Percentiles rank a stretch among this genome's conserved stretches.
These are phyloP conservation scores for Leucoraja ocellata DNA, from an alignment of 2,797 vertebrate species.

Conservation along the genomic window DNA sequence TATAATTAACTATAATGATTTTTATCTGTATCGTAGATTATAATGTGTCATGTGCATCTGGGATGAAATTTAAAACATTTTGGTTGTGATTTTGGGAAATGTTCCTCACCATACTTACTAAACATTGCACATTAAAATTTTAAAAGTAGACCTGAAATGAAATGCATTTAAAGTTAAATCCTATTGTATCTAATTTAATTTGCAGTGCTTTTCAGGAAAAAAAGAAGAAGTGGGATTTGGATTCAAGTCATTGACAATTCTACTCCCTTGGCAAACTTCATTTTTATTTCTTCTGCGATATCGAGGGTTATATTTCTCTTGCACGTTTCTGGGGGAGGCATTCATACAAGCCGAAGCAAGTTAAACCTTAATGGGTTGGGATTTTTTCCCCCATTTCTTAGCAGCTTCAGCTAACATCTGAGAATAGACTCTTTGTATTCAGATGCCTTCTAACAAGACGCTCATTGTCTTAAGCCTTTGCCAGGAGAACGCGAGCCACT, in stretches of 20 bases:
- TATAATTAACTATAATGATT: neutral
- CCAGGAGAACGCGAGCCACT: conserved; percentile 54
- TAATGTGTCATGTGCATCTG: neutral
- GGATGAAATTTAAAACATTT: neutral
- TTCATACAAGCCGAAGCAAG: conserved; percentile 44
- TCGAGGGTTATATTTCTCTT: conserved; percentile 41
- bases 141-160: neutral
- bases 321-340: conserved; percentile 39
- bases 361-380: conserved; percentile 48
- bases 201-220: neutral
- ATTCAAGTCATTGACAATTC: neutral
- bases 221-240: neutral
- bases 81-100: neutral
- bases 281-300: conserved; percentile 1
- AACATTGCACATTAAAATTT: neutral
- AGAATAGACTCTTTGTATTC: conserved; percentile 70
- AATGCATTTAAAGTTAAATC: neutral
- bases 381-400: conserved; percentile 52
- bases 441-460: conserved; percentile 62
- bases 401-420: conserved; percentile 67
- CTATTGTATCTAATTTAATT: conserved; percentile 4
- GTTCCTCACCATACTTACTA: neutral
- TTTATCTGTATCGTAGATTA: neutral
- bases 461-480: conserved; percentile 63
- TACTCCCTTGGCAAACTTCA: neutral